phyloP scores from a whole-genome alignment of 1,140 invertebrate genomes.

The Samia ricini region DNA sequence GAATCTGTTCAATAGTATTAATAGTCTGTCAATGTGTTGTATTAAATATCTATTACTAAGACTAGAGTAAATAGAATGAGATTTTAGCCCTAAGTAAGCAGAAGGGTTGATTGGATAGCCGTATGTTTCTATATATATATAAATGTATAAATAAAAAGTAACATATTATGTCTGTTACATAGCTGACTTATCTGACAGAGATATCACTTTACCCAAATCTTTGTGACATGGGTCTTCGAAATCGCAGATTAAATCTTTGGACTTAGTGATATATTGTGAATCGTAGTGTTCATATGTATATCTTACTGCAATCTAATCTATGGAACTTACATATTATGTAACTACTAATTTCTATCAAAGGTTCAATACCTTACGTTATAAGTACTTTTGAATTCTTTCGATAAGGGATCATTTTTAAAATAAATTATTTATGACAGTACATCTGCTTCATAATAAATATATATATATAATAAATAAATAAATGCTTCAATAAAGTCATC shows the following conservation, averaged over 20 bases:
- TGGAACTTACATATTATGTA: neutral
- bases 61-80: no score
- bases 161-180: neutral
- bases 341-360: neutral
- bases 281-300: slow-evolving; percentile 33
- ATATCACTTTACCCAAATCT: slow-evolving; percentile 54
- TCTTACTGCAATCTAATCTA: neutral
- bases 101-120: neutral
- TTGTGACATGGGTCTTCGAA: slow-evolving; percentile 55
- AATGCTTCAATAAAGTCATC: no score
- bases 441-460: no score
- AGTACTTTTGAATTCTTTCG: no score
- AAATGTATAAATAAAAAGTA: neutral
- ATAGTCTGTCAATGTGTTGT: no score
- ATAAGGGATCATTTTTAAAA: no score
- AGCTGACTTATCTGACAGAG: slow-evolving; percentile 34
- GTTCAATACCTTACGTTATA: no score
- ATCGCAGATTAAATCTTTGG: slow-evolving; percentile 49
- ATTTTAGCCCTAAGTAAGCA: no score
- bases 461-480: no score
- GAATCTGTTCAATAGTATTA: no score
- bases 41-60: no score
- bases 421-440: no score
- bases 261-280: slow-evolving; percentile 31
- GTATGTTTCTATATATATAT: neutral